Base-by-base conservation (phyloP, 2,113 vertebrate genomes). In the Promerops cafer region DNA sequence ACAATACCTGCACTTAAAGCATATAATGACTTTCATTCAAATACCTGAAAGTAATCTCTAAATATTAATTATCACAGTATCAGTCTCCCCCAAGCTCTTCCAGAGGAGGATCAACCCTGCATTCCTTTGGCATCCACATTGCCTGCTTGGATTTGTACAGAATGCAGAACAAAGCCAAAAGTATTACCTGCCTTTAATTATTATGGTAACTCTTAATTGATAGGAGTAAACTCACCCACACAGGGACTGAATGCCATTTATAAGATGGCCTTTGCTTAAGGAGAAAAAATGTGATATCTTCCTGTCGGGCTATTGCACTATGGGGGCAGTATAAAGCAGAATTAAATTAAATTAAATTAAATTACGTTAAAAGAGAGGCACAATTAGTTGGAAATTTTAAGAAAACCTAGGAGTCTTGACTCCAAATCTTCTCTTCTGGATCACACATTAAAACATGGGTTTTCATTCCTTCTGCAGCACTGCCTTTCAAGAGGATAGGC, bases 21-120 rank as follows among this genome's bases (percentile, higher is more conserved):
- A 42, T 42, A 68, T 45, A 74, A 87, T 84, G 49, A 91, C 42
- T 93, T 96, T 77, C 63, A 92, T 89, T 94, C 42, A 90, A 88
- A 80, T 40, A 77, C 68, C 74, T 85, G 33, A 63, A 84, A 93
- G 18, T 83, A 57, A 37, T 83, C 47, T 84, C 53, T 47, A 80
- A 83, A 79, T 84, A 86, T 45, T 87, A 94, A 87, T 91, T 81
- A 81, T 15, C 61, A 44, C 45, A 72, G 49, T 39, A 83, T 56
- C 47, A 68, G 53, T 49, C 61, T 93, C 13, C 44, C 12, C 30
- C 4, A 56, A 47, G 7, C 15, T 64, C 50, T 87, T 93, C 59
- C 47, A 91, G 63, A 49, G 77, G 16, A 79, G 28, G 66, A 90
- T 79, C 74, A 96, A 79, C 39, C 13, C 47, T 44, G 28, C 72